A percentile compares a stretch with the other conserved stretches of the same genome.
These are phyloP conservation scores for Olivierus martensii DNA, from an alignment of 1,140 invertebrate species.

Conservation along the genomic window DNA sequence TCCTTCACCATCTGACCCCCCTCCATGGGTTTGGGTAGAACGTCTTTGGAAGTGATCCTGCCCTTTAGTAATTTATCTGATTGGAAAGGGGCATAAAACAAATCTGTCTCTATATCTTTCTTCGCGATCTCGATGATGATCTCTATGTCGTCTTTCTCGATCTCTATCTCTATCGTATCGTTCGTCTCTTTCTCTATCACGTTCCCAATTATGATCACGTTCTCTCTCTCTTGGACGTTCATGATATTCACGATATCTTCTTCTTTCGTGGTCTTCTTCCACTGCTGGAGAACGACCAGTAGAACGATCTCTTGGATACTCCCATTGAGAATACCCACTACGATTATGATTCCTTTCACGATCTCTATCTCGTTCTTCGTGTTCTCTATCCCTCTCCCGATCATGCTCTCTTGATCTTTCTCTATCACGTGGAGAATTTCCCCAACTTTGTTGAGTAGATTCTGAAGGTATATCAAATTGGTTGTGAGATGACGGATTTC, in stretches of 20 bases:
- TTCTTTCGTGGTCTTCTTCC: slow-evolving; percentile 13
- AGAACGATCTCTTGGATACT: background rate
- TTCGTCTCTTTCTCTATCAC: slow-evolving; percentile 14
- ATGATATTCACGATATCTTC: slow-evolving; percentile 4
- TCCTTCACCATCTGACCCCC: too few relatives aligned
- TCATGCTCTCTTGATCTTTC: slow-evolving; percentile 10
- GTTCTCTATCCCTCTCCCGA: slow-evolving; percentile 9
- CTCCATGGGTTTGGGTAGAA: too few relatives aligned
- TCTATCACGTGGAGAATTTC: slow-evolving; percentile 10
- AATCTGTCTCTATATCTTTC: slow-evolving; percentile 12
- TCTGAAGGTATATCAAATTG: slow-evolving; percentile 6
- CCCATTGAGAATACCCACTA: background rate
- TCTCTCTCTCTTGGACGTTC: slow-evolving; percentile 10
- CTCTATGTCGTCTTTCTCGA: slow-evolving; percentile 20
- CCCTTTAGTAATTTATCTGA: too few relatives aligned
- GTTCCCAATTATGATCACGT: slow-evolving; percentile 10
- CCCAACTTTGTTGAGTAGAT: slow-evolving; percentile 14
- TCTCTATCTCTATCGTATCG: slow-evolving; percentile 18
- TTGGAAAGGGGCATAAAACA: too few relatives aligned
- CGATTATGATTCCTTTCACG: slow-evolving; percentile 1
- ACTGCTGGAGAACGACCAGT: slow-evolving; percentile 4
- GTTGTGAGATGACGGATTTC: background rate
- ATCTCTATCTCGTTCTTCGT: slow-evolving; percentile 5
- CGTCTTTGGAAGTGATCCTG: too few relatives aligned
- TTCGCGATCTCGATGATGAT: slow-evolving; percentile 16